These are phyloP conservation scores for Danio rerio DNA, from an alignment of 2,113 vertebrate species.

Conservation along the genomic window DNA sequence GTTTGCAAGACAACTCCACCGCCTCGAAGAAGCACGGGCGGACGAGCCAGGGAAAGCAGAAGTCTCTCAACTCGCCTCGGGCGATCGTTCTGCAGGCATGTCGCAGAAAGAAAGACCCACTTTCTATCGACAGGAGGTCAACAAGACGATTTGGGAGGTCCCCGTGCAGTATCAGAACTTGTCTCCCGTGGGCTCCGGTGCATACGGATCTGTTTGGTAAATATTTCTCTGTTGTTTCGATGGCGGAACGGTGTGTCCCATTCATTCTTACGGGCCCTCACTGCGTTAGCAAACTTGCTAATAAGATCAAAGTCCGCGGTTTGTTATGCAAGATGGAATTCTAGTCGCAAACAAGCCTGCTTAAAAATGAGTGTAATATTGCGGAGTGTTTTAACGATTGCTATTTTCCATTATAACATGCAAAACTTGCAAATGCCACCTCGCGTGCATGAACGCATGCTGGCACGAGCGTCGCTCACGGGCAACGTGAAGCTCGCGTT, in stretches of 20 bases:
- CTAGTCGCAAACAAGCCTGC: background rate
- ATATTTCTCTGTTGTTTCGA: constrained; percentile 29
- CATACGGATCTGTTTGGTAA: constrained; percentile 97
- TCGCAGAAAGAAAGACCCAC: constrained; percentile 87
- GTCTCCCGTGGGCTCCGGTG: constrained; percentile 92
- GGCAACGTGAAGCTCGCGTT: background rate
- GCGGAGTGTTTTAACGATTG: background rate
- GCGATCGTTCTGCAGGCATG: constrained; percentile 79
- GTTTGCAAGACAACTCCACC: constrained; percentile 34
- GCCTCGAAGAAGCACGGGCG: constrained; percentile 29
- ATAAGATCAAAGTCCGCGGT: constrained; percentile 10
- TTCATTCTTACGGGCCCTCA: constrained; percentile 75
- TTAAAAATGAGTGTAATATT: background rate
- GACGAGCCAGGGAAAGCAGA: constrained; percentile 61
- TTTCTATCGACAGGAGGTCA: constrained; percentile 95
- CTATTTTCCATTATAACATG: background rate
- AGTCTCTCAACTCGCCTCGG: constrained; percentile 61
- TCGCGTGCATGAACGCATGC: constrained; percentile 11
- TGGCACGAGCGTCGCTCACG: too few relatives aligned
- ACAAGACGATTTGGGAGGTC: constrained; percentile 97
- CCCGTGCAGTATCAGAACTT: constrained; percentile 91
- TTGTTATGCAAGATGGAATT: background rate
- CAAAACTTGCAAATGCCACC: background rate
- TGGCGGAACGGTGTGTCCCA: constrained; percentile 62
- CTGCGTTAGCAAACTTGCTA: constrained; percentile 35